Conservation (phyloP, 1,140 invertebrate species). For the Tetraneura akinire region DNA sequence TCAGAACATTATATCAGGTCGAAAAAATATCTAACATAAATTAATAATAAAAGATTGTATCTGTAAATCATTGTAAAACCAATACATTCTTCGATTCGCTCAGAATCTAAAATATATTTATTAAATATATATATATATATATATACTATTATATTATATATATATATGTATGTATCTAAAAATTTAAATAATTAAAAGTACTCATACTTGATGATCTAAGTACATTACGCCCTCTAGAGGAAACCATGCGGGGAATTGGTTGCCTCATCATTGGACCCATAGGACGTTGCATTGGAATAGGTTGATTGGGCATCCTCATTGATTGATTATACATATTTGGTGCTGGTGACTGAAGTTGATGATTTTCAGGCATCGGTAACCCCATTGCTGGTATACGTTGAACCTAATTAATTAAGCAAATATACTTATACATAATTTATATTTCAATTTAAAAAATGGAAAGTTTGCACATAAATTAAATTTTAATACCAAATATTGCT, state of each 20-base stretch:
- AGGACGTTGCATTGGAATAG: conserved; percentile 17
- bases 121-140: no score
- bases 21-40: no score
- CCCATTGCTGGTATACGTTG: conserved; percentile 59
- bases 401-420: conserved; percentile 54
- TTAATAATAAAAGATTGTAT: neutral
- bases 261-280: conserved; percentile 31
- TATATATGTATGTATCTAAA: no score
- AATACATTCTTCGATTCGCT: no score
- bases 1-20: no score
- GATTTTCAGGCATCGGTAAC: conserved; percentile 17
- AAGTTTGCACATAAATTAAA: no score
- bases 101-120: no score
- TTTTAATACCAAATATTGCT: no score
- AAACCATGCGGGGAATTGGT: neutral
- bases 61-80: no score
- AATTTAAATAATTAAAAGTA: neutral
- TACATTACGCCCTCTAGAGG: neutral
- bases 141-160: no score
- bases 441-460: no score
- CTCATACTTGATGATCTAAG: conserved; percentile 10
- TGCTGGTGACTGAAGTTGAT: neutral
- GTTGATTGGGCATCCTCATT: conserved; percentile 23
- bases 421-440: no score
- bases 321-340: conserved; percentile 37